Percentiles rank a stretch among this genome's conserved stretches.
These are phyloP conservation scores for Ailurus styani DNA, from an alignment of 2,113 vertebrate species.

Conservation along the genomic window DNA sequence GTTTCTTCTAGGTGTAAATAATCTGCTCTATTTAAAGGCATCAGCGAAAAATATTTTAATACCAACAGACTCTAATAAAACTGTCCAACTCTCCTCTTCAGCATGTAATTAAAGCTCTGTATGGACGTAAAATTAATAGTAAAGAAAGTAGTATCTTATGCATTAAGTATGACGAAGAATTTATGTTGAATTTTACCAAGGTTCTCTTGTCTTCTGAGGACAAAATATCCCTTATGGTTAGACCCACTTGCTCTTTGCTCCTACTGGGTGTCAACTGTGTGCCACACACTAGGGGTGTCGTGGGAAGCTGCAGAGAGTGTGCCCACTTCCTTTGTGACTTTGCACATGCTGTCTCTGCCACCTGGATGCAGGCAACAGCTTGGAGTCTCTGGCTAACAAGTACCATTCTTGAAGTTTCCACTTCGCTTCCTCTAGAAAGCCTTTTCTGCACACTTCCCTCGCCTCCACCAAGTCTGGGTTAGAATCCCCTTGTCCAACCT, in stretches of 20 bases:
- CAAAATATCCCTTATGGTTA: background rate
- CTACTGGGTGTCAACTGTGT: background rate
- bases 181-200: background rate
- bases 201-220: background rate
- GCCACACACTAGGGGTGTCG: background rate
- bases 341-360: background rate
- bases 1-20: slow-evolving; percentile 35
- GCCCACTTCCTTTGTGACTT: background rate
- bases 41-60: slow-evolving; percentile 14
- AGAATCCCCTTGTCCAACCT: background rate
- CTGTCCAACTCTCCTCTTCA: background rate
- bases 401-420: background rate
- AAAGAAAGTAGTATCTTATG: background rate
- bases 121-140: background rate
- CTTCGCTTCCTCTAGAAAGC: background rate
- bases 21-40: slow-evolving; percentile 23
- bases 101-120: background rate
- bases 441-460: background rate
- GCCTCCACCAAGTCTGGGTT: fast-evolving
- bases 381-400: background rate
- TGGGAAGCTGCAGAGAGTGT: background rate
- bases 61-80: background rate
- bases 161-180: background rate
- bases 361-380: background rate
- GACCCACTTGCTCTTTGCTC: background rate